Evolutionary conservation across 2,888 invertebrate genomes (phyloP), one percentile per base, ranked within the genome.

Genomic region (Ichneumoninae sp.): DNA sequence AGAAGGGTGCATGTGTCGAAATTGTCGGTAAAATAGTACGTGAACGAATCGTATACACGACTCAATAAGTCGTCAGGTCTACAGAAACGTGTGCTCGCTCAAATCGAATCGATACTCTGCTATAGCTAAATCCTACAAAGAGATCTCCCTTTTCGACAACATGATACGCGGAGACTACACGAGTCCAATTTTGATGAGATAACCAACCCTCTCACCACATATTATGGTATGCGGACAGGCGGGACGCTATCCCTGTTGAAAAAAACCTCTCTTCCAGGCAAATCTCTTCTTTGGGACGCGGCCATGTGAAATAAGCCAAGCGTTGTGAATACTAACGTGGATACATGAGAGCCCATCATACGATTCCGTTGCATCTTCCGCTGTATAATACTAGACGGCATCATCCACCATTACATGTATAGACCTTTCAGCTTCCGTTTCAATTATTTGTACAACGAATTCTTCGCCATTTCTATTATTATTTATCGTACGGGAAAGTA

Each of bases 271-370:
- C 90, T 91, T 88, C 90, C 89, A 89, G 91, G 93, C 92, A 93
- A 93, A 93, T 93, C 93, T 93, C 91, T 92, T 92, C 93, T 93
- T 93, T 93, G 89, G 91, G 84, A 89, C 79, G 88, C 92, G 90
- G 85, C 92, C 92, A 93, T 93, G 93, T 90, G 93, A 93, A 93
- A 93, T 93, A 93, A 93, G 93, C 93, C 92, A 91, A 91, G 90
- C 91, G 89, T 91, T 92, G 90, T 93, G 91, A 93, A 93, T 93
- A 90, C 93, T 90, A 91, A 92, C 92, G 92, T 90, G 90, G 90
- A 91, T 92, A 90, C 85, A 68, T 85, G 87, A 70, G 86, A 87
- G 87, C 87, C 84, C 88, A 83, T 76, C 83, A 86, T 82, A 87
- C 86, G 85, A 83, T 87, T 86, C 76, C 82, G 83, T 86, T 86